Evolutionary conservation across 2,797 vertebrate species (phyloP).

Genomic region (Pogoniulus pusillus): DNA sequence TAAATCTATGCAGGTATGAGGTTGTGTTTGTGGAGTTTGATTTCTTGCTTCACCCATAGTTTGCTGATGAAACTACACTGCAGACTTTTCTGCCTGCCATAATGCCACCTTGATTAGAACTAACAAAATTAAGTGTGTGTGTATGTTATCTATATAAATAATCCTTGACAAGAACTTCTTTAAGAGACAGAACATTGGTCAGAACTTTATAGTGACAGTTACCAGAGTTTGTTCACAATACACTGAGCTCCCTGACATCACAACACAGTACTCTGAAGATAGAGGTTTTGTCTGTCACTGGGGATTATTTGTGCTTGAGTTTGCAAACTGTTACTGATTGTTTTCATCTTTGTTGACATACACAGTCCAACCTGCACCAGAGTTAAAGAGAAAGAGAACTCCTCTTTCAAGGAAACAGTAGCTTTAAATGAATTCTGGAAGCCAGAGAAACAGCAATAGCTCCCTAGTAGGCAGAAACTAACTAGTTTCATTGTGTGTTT

Average conservation of each 20-base stretch:
- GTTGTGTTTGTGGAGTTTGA: not conserved
- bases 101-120: accelerated
- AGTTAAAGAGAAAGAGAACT: not conserved
- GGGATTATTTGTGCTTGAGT: not conserved
- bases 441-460: not conserved
- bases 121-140: not conserved
- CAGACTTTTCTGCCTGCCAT: not conserved
- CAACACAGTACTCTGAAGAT: not conserved
- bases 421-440: not conserved
- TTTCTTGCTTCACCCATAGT: not conserved
- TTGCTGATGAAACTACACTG: not conserved
- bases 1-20: not conserved
- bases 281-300: not conserved
- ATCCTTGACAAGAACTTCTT: not conserved
- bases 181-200: not conserved
- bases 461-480: not conserved
- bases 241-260: not conserved
- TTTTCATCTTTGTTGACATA: not conserved
- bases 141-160: not conserved
- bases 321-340: not conserved
- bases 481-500: not conserved
- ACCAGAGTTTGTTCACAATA: not conserved
- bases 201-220: not conserved
- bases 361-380: not conserved
- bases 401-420: not conserved